A percentile compares a stretch with the other conserved stretches of the same genome.
Evolutionary conservation across 2,888 invertebrate genomes (phyloP).

Genomic region (Argyresthia goedartella): DNA sequence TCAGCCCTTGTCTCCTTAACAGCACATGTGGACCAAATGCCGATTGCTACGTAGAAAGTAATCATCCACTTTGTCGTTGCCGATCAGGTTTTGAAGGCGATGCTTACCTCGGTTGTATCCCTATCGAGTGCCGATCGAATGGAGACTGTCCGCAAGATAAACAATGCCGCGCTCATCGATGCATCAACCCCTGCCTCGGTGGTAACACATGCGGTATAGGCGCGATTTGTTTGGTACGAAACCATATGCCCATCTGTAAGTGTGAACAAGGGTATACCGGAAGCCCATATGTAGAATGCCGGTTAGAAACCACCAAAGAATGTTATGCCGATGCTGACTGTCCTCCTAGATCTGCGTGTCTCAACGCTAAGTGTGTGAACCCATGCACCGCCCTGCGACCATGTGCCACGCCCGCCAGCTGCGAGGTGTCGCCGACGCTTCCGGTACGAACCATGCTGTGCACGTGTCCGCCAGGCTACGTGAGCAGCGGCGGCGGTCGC

Average conservation of each 20-base stretch:
- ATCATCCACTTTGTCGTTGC: slow-evolving; percentile 84
- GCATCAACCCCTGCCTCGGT: slow-evolving; percentile 85
- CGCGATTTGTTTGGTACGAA: slow-evolving; percentile 84
- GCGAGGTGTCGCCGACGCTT: slow-evolving; percentile 83
- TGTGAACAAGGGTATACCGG: slow-evolving; percentile 83
- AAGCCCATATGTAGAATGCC: slow-evolving; percentile 86
- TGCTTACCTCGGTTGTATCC: slow-evolving; percentile 78
- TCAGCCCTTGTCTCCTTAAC: slow-evolving; percentile 86
- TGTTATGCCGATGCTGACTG: slow-evolving; percentile 89
- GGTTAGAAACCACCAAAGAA: slow-evolving; percentile 78
- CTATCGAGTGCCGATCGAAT: slow-evolving; percentile 88
- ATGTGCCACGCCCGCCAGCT: slow-evolving; percentile 83
- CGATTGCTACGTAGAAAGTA: slow-evolving; percentile 82
- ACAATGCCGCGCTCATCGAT: slow-evolving; percentile 88
- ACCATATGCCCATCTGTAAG: slow-evolving; percentile 88
- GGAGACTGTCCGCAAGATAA: slow-evolving; percentile 89
- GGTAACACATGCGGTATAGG: slow-evolving; percentile 82
- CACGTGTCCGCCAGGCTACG: slow-evolving; percentile 89
- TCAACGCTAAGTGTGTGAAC: slow-evolving; percentile 85
- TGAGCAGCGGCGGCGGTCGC: slow-evolving; percentile 86
- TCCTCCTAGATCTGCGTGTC: slow-evolving; percentile 82
- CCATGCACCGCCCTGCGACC: slow-evolving; percentile 85
- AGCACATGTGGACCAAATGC: slow-evolving; percentile 86
- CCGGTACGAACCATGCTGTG: slow-evolving; percentile 92
- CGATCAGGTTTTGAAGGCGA: slow-evolving; percentile 85